Evolutionary conservation across 2,888 invertebrate genomes (phyloP).

Genomic region (Bugulina stolonifera): DNA sequence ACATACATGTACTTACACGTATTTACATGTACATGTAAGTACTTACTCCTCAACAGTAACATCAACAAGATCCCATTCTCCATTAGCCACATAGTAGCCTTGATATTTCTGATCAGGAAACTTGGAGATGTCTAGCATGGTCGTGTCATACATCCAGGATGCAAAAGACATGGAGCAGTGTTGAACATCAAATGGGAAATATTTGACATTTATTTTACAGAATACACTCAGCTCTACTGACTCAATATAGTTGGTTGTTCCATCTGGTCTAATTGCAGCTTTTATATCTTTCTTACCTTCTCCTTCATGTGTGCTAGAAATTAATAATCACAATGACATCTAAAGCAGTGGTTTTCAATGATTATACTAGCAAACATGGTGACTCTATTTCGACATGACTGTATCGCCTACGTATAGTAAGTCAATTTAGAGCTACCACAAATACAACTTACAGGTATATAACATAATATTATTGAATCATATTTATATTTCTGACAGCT

Average conservation of each 20-base stretch:
- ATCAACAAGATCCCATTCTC: conserved; percentile 59
- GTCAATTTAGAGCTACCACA: no score
- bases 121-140: conserved; percentile 47
- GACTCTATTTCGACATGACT: no score
- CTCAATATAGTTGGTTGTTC: conserved; percentile 59
- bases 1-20: no score
- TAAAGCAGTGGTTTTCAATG: no score
- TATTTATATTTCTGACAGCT: no score
- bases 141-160: conserved; percentile 50
- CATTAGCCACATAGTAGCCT: conserved; percentile 58
- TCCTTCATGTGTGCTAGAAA: background rate
- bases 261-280: conserved; percentile 57
- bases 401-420: no score
- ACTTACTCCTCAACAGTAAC: conserved; percentile 55
- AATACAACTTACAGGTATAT: no score
- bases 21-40: no score
- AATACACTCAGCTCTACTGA: conserved; percentile 58
- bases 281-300: conserved; percentile 32
- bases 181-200: conserved; percentile 53
- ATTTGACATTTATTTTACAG: conserved; percentile 55
- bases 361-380: no score
- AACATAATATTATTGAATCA: no score
- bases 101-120: conserved; percentile 56
- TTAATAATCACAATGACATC: no score
- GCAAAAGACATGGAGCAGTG: conserved; percentile 46